Base-by-base conservation (phyloP, 2,888 invertebrate species). In the Temnothorax ravouxi region DNA sequence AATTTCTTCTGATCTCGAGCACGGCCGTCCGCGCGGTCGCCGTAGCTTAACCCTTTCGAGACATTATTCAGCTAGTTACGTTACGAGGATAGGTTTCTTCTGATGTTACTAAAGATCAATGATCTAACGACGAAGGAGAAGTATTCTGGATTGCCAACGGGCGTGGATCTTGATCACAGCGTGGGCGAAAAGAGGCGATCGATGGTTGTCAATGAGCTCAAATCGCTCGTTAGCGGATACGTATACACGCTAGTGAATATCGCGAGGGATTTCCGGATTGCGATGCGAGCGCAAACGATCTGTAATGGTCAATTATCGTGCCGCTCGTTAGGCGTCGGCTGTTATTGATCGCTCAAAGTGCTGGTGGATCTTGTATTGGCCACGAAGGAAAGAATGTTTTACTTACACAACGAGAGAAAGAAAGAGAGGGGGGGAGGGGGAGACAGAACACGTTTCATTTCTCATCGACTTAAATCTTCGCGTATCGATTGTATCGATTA, bases 1-100 rank as follows among this genome's bases (percentile, higher is more conserved):
- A 85, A 88, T 88, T 88, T 85, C 86, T 62, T 52, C 41, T 74
- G 75, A 80, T 86, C 41, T 54, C 83, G 80, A 69, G 64, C n/a
- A 59, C 52, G 25, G 8, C 52, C 38, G 41, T 71, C 15, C 54
- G 38, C 75, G 34, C 13, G 52, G 8, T 64, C 44, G 34, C 21
- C 34, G 54, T n/a, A 41, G 21, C 64, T 64, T 54, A 21, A 69
- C 69, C 56, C 44, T 56, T 59, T 61, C 79, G 47, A 59, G 29
- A 71, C 34, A 38, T 67, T 77, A 54, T 41, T 50, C n/a, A 47
- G 41, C 13, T 25, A 25, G 61, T 75, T 76, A 41, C n/a, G 18
- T 47, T 59, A n/a, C n/a, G n/a, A n/a, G n/a, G n/a, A n/a, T n/a
- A 61, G 25, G 3, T 38, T 69, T 44, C 77, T 21, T n/a, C 29